phyloP scores from a whole-genome alignment of 2,797 vertebrate species.

The Acanthurus leucopareius region DNA sequence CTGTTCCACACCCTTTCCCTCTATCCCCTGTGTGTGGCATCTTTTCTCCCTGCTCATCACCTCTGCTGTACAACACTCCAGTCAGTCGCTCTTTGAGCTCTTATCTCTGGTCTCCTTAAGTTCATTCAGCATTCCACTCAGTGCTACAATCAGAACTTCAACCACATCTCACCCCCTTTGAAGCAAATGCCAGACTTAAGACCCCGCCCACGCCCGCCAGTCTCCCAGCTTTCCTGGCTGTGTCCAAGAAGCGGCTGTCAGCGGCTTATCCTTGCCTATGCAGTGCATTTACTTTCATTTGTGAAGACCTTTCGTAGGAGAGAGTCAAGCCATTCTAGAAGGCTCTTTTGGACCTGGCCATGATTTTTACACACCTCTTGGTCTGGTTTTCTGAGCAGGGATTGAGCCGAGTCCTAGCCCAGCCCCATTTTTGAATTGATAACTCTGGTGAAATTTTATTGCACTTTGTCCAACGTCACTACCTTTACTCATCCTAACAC shows the following conservation, averaged over 20 bases:
- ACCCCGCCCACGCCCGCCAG: slow-evolving; percentile 34
- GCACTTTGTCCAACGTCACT: not conserved
- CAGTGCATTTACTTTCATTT: slow-evolving; percentile 78
- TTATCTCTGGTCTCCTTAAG: slow-evolving; percentile 62
- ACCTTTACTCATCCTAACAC: not conserved
- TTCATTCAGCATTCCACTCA: slow-evolving; percentile 69
- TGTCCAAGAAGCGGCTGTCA: slow-evolving; percentile 63
- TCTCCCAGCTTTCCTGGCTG: slow-evolving; percentile 54
- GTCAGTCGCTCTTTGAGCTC: slow-evolving; percentile 67
- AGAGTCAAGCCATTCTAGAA: slow-evolving; percentile 50
- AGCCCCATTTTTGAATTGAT: not conserved
- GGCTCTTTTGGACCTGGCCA: slow-evolving; percentile 49
- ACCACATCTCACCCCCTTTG: slow-evolving; percentile 40
- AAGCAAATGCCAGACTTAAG: slow-evolving; percentile 63
- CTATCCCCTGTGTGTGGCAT: slow-evolving; percentile 76
- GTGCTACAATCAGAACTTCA: slow-evolving; percentile 69
- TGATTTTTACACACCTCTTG: slow-evolving; percentile 36
- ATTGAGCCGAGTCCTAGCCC: slow-evolving; percentile 26
- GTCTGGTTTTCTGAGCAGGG: slow-evolving; percentile 40
- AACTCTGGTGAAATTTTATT: not conserved
- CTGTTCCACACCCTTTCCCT: not conserved
- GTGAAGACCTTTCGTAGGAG: slow-evolving; percentile 52
- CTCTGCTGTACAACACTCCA: slow-evolving; percentile 83
- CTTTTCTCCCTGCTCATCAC: slow-evolving; percentile 55
- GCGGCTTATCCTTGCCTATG: slow-evolving; percentile 77